These are phyloP conservation scores for Prolemur simus DNA, from an alignment of 2,113 vertebrate genomes.

Conservation along the genomic window DNA sequence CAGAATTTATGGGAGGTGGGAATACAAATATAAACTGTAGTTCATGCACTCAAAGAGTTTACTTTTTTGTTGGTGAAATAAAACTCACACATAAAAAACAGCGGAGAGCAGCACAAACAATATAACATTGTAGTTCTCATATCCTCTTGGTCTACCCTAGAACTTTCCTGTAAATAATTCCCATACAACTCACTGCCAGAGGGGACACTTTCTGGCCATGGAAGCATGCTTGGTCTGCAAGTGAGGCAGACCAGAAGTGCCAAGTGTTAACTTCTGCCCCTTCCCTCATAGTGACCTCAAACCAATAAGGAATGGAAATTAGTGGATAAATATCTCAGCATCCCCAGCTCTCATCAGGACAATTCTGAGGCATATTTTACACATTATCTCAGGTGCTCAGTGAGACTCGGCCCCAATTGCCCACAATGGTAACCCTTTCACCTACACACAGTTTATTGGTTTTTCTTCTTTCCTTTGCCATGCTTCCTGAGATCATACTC, in stretches of 20 bases:
- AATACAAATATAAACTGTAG: not conserved
- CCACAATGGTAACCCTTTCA: not conserved
- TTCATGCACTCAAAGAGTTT: not conserved
- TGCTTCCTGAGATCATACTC: not conserved
- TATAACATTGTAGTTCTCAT: conserved; percentile 1
- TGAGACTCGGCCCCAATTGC: not conserved
- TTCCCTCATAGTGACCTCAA: not conserved
- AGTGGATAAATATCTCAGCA: not conserved
- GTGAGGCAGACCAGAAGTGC: not conserved
- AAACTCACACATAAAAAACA: conserved; percentile 11
- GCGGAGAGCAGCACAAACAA: not conserved
- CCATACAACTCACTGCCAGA: not conserved
- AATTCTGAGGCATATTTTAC: not conserved
- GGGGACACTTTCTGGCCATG: not conserved
- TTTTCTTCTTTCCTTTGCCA: not conserved
- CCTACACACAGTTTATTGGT: not conserved
- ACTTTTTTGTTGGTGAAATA: not conserved
- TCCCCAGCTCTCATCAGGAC: not conserved
- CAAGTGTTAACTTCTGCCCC: not conserved
- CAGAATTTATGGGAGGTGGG: not conserved
- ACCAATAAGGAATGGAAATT: not conserved
- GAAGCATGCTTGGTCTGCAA: not conserved
- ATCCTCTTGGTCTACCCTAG: not conserved
- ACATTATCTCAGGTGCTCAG: not conserved
- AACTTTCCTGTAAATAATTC: conserved; percentile 24